Percentiles rank a stretch among this genome's conserved stretches.
These are phyloP conservation scores for Hetaerina titia DNA, from an alignment of 2,888 invertebrate genomes.

Conservation along the genomic window DNA sequence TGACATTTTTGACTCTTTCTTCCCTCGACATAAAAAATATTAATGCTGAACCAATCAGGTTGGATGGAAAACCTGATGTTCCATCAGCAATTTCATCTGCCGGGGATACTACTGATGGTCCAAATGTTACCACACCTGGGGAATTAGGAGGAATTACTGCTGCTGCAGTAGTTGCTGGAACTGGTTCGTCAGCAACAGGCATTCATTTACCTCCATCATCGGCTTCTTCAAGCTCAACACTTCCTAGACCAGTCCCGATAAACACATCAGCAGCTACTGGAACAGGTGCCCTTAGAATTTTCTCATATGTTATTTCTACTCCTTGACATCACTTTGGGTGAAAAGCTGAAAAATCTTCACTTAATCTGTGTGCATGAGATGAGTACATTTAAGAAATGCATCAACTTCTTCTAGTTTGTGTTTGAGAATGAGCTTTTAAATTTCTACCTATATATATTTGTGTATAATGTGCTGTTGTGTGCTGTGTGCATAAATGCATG, in stretches of 20 bases:
- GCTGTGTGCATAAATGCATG: neutral
- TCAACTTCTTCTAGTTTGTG: neutral
- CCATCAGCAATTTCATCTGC: slow-evolving; percentile 62
- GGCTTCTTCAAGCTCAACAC: neutral
- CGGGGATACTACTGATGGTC: slow-evolving; percentile 47
- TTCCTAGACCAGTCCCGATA: slow-evolving; percentile 44
- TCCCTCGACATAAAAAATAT: slow-evolving; percentile 67
- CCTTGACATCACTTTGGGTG: neutral
- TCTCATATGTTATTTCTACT: neutral
- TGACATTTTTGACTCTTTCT: slow-evolving; percentile 31
- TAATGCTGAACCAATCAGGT: neutral
- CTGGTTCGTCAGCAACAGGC: neutral
- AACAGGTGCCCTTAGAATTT: neutral
- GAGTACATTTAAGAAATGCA: neutral
- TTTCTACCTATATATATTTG: neutral
- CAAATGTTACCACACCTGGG: slow-evolving; percentile 45
- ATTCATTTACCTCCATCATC: slow-evolving; percentile 11
- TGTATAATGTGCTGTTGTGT: neutral
- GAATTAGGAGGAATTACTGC: slow-evolving; percentile 67
- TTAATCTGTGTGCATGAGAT: slow-evolving; percentile 10
- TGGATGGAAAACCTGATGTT: slow-evolving; percentile 51
- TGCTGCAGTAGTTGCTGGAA: slow-evolving; percentile 66
- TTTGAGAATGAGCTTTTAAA: neutral
- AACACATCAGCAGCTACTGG: slow-evolving; percentile 37
- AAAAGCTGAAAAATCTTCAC: neutral